Conservation (phyloP, 2,888 invertebrate genomes). For the Candidula unifasciata region DNA sequence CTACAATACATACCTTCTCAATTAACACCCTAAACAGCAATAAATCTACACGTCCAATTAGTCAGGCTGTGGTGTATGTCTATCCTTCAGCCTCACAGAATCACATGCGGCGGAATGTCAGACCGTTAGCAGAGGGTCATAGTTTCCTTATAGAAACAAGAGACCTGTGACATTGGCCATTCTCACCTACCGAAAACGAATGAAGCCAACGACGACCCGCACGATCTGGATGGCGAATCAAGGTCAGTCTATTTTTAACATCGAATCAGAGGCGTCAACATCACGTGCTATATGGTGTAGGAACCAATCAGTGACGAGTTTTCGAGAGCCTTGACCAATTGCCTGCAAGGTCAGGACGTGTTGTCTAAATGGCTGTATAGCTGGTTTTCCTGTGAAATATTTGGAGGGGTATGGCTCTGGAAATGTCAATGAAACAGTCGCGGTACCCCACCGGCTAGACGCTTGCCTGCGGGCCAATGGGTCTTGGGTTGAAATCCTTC, state of each 20-base stretch:
- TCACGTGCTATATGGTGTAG: background rate
- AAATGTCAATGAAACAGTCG: background rate
- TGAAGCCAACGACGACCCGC: background rate
- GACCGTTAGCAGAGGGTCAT: background rate
- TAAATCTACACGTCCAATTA: background rate
- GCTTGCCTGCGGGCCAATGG: too few species aligned
- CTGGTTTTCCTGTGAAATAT: background rate
- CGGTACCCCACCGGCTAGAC: too few species aligned
- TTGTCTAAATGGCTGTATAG: constrained; percentile 17
- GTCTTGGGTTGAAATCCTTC: too few species aligned
- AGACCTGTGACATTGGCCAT: background rate
- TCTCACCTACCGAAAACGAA: constrained; percentile 32
- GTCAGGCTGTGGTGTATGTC: background rate
- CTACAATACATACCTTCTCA: background rate
- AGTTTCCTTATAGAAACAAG: background rate
- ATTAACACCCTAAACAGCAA: background rate
- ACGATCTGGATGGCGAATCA: background rate
- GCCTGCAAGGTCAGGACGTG: constrained; percentile 50
- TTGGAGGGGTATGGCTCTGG: background rate
- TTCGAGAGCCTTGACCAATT: constrained; percentile 22
- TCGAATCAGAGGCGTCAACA: constrained; percentile 33
- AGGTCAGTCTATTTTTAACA: constrained; percentile 32
- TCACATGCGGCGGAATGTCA: constrained; percentile 16
- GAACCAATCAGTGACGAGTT: constrained; percentile 39
- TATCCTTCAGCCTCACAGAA: background rate